Evolutionary conservation across 2,797 vertebrate species (phyloP).

Genomic region (Sitta carolinensis): DNA sequence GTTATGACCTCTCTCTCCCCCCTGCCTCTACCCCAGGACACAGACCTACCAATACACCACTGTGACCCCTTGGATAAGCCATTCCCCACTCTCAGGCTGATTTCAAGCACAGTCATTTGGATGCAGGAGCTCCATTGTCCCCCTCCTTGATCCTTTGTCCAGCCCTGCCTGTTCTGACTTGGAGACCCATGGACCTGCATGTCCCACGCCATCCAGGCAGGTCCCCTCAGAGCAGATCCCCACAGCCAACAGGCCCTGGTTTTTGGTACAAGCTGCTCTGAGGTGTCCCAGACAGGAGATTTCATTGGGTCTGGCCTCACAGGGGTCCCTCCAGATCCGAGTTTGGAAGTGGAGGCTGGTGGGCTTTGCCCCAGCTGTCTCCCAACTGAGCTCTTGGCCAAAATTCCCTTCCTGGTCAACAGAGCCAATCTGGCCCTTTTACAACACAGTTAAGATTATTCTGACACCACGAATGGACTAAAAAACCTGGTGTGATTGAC

Average conservation of each 20-base stretch:
- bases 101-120: not conserved
- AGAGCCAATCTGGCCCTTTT: not conserved
- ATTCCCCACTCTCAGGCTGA: accelerated
- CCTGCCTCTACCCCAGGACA: not conserved
- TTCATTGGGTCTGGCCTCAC: not conserved
- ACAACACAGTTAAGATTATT: not conserved
- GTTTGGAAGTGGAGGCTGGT: not conserved
- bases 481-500: not conserved
- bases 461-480: accelerated
- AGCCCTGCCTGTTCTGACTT: not conserved
- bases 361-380: not conserved
- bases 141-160: not conserved
- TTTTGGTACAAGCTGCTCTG: not conserved
- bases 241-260: not conserved
- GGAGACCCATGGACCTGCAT: not conserved
- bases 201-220: not conserved
- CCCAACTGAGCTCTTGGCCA: not conserved
- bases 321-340: not conserved
- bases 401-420: not conserved
- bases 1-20: not conserved
- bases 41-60: accelerated
- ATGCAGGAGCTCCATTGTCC: not conserved
- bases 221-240: not conserved
- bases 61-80: not conserved
- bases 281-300: not conserved